Base-by-base conservation (phyloP, 1,140 invertebrate genomes). In the Leptinotarsa lineolata region DNA sequence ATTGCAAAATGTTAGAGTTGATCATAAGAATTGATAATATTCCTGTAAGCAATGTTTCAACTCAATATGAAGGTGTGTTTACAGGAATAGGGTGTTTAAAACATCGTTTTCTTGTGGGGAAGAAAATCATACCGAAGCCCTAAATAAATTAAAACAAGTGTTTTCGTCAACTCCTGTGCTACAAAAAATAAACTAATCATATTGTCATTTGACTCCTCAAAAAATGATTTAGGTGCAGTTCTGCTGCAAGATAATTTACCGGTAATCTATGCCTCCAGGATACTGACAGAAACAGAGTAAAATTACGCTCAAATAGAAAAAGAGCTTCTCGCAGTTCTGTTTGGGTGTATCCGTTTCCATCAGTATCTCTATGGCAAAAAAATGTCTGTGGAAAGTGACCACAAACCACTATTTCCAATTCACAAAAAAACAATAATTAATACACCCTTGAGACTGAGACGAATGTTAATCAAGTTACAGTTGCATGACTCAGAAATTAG, bases 301-400 rank as follows among this genome's bases (percentile, higher is more conserved):
- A 75, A 74, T 3, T 86, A 83, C 69, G 78, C 83, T 3, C 84
- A 85, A 73, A 85, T 86, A 54, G 85, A 87, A 22, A 22, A 22
- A 22, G 21, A 22, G n/a, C n/a, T n/a, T 22, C 71, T 16, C 45
- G 45, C 45, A 12, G 2, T 46, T 12, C 11, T 46, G 8, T 46
- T 46, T 16, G 45, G 45, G 3, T 46, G 8, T 12, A 46, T 3
- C 3, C 15, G 45, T 46, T 12, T 46, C 15, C 8, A 12, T 11
- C 45, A 46, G 15, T 46, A 1, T 2, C 1, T 46, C 15, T 16
- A 46, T 46, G 11, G 8, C 11, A 16, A 46, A 46, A 46, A 46
- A 46, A 2, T 11, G 15, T 2, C 45, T 11, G 45, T 46, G 45
- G 45, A 46, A 16, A 46, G 45, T 16, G 15, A 46, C 15, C 15